Percentiles rank a stretch among this genome's conserved stretches.
These are phyloP conservation scores for Ellobium chinense DNA, from an alignment of 2,888 invertebrate species.

Conservation along the genomic window DNA sequence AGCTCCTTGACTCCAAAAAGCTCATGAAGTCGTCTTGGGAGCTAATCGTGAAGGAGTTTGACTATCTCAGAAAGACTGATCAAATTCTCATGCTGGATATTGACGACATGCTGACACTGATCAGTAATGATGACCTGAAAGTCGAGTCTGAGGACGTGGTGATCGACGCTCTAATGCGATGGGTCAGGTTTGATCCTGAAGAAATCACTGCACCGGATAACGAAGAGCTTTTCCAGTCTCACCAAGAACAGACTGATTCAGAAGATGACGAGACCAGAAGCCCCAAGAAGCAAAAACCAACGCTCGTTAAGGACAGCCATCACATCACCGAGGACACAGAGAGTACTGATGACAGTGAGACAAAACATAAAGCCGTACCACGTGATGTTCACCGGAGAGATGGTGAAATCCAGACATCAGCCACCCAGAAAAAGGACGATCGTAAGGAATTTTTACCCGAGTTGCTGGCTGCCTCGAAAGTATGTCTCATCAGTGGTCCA, in stretches of 20 bases:
- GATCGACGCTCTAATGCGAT: constrained; percentile 1
- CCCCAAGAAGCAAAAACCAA: too few species aligned
- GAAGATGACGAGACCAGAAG: too few species aligned
- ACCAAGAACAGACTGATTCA: neutral
- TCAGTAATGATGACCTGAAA: neutral
- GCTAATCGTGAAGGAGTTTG: neutral
- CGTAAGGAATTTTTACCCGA: neutral
- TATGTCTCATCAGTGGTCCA: constrained; percentile 10
- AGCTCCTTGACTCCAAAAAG: neutral
- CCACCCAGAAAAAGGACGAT: neutral
- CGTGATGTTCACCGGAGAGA: neutral
- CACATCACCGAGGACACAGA: too few species aligned
- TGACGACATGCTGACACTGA: neutral
- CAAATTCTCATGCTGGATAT: constrained; percentile 7
- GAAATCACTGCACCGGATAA: neutral
- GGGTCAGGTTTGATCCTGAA: neutral
- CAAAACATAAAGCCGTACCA: neutral
- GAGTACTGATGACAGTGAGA: neutral
- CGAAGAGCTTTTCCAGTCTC: too few species aligned
- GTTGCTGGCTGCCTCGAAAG: neutral
- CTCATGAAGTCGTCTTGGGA: neutral
- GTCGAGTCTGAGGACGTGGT: constrained; percentile 15
- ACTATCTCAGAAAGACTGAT: constrained; percentile 3
- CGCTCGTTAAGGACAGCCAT: too few species aligned
- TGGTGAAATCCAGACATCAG: neutral